phyloP scores from a whole-genome alignment of 2,888 invertebrate genomes.

The Lamellibrachia columna region DNA sequence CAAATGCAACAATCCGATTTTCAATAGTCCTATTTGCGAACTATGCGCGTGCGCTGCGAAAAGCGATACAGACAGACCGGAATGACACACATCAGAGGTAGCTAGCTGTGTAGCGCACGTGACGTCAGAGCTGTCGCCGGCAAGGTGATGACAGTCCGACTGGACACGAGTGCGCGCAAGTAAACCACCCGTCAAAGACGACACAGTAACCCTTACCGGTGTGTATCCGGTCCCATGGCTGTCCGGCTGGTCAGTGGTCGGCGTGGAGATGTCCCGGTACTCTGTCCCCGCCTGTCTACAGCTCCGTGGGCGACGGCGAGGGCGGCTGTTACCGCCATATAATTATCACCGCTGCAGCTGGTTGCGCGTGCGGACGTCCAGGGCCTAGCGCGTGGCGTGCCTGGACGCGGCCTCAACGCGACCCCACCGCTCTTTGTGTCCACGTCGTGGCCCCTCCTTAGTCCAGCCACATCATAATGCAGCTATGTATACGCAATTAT shows the following conservation, averaged over 20 bases:
- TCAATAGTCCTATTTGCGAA: not conserved
- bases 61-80: not conserved
- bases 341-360: not conserved
- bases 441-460: not conserved
- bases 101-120: not conserved
- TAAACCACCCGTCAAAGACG: not conserved
- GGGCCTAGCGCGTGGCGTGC: not conserved
- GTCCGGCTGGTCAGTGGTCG: not conserved
- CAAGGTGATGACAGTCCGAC: not conserved
- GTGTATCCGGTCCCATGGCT: not conserved
- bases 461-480: not conserved
- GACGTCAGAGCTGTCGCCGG: not conserved
- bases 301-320: not conserved
- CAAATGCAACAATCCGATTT: no score
- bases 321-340: slow-evolving; percentile 16
- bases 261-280: not conserved
- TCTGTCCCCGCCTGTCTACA: not conserved
- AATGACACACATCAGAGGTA: not conserved
- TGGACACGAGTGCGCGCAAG: not conserved
- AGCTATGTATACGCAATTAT: not conserved
- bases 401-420: not conserved
- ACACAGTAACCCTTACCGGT: not conserved
- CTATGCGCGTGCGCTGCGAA: not conserved
- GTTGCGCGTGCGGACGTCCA: not conserved
- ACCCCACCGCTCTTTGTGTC: slow-evolving; percentile 7